Conservation (phyloP, 2,113 vertebrate species). For the Paramormyrops kingsleyae region DNA sequence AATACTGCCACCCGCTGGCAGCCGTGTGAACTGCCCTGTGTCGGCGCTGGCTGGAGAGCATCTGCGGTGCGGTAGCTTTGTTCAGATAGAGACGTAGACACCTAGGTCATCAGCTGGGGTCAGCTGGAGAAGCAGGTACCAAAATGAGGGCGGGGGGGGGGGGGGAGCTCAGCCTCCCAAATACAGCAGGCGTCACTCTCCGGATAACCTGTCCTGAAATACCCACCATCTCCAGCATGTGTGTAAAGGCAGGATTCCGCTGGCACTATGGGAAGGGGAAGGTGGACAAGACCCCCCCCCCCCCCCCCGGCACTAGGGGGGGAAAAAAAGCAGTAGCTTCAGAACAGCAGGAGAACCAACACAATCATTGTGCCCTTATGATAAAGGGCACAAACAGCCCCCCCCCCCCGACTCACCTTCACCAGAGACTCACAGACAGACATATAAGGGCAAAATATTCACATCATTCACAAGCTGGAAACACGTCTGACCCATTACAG, state of each 20-base stretch:
- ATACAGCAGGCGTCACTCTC: not conserved
- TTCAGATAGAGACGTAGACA: not conserved
- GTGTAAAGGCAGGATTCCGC: not conserved
- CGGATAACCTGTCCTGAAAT: not conserved
- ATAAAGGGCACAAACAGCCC: too few relatives aligned
- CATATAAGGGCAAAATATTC: not conserved
- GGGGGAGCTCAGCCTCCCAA: too few relatives aligned
- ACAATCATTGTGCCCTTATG: too few relatives aligned
- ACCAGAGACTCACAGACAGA: not conserved
- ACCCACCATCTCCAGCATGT: not conserved
- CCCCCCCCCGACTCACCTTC: not conserved
- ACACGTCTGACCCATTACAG: not conserved
- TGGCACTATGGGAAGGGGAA: not conserved
- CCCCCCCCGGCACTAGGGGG: not conserved
- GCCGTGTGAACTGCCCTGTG: slow-evolving; percentile 35
- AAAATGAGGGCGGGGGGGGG: not conserved
- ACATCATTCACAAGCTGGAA: not conserved
- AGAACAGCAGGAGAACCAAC: too few relatives aligned
- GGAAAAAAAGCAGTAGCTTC: too few relatives aligned
- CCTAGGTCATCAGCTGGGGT: too few relatives aligned
- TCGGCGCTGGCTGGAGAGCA: not conserved
- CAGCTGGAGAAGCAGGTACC: not conserved
- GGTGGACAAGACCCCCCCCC: not conserved
- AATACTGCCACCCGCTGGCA: slow-evolving; percentile 54
- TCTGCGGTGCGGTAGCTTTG: too few relatives aligned